Conservation (phyloP, 2,888 invertebrate genomes). For the Schizotus pectinicornis region DNA sequence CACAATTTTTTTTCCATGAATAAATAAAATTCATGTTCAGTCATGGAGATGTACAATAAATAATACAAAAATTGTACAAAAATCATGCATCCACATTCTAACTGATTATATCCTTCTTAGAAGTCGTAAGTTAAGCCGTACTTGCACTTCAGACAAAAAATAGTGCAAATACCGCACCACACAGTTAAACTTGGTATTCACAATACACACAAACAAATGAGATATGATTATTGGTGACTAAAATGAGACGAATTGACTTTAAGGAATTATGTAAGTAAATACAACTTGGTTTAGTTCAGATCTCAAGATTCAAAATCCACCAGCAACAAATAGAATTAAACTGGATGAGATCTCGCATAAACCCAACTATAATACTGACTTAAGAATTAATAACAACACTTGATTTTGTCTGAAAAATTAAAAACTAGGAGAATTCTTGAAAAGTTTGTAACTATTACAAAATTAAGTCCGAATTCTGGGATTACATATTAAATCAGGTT, state of each 20-base stretch:
- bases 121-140: slow-evolving; percentile 3
- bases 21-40: slow-evolving; percentile 33
- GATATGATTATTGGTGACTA: not conserved
- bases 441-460: slow-evolving; percentile 2
- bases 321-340: no score
- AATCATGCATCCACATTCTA: slow-evolving; percentile 13
- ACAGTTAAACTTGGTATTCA: slow-evolving; percentile 10
- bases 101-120: not conserved
- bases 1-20: slow-evolving; percentile 30
- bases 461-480: slow-evolving; percentile 1
- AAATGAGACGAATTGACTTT: no score
- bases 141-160: slow-evolving; percentile 17
- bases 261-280: no score
- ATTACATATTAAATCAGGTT: slow-evolving; percentile 19
- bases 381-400: no score
- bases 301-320: no score
- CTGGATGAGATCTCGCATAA: no score
- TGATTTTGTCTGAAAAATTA: no score
- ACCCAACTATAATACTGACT: no score
- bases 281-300: no score
- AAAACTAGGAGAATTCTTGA: not conserved
- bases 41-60: slow-evolving; percentile 42
- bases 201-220: not conserved
- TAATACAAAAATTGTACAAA: slow-evolving; percentile 40
- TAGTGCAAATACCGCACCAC: slow-evolving; percentile 17